Base-by-base conservation (phyloP, 37 sponge, comb jelly and placozoan species). In the Amphimedon queenslandica region DNA sequence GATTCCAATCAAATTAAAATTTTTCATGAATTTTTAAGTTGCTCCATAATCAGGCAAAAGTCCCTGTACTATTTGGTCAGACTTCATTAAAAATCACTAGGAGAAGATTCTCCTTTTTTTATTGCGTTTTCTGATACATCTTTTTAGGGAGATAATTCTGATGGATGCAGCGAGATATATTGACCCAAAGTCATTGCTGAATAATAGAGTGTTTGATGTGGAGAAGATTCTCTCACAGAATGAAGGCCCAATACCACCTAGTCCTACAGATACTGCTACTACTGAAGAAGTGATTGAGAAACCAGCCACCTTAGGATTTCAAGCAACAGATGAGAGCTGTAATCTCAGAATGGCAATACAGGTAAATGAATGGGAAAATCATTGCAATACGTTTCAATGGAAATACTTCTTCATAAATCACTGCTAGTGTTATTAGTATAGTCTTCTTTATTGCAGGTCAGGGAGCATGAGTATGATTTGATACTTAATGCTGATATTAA, bases 401-500 rank as follows among this genome's bases (percentile, higher is more conserved):
- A n/a, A n/a, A n/a, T n/a, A n/a, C n/a, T n/a, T n/a, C n/a, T 53
- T 57, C 2, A 4, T 37, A 39, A 47, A 18, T 1, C 41, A 42
- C n/a, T n/a, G n/a, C n/a, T n/a, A 10, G 42, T 24, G 16, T 13
- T 27, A 18, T 25, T 33, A 13, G 68, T 57, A 23, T 23, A 41
- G 37, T 58, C 24, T 56, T 18, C 57, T n/a, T 42, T 11, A 51
- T 72, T 24, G 23, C 64, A 93, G 94, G 89, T 93, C 2, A 79
- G 86, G 32, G 55, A 25, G 11, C 69, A 75, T 78, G 94, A 93
- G 57, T 93, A 93, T 61, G 94, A 93, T 58, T 64, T 93, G 27
- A 37, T 88, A 6, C 79, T 93, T 20, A 93, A 73, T 40, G 67
- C 94, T 28, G 94, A 93, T 73, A 88, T 93, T 40, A 84, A 84